Base-by-base conservation (phyloP, 2,888 invertebrate genomes). In the Drosophila quinaria region DNA sequence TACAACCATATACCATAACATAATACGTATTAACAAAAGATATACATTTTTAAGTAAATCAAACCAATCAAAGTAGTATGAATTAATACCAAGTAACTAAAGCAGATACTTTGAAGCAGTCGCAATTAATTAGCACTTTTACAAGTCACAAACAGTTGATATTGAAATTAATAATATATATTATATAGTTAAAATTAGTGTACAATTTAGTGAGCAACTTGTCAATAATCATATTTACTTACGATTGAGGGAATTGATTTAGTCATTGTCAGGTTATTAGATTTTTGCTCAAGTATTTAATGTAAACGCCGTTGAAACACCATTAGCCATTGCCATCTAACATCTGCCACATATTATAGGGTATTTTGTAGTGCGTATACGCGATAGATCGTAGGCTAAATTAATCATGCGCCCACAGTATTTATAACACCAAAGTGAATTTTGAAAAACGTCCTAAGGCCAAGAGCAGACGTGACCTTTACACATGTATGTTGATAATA, bases 341-440 rank as follows among this genome's bases (percentile, higher is more conserved):
- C 59, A 47, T 52, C 52, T 56, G 51, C 46, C 35, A 47, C 31
- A 67, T 31, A 51, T 49, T 64, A 17, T 70, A 65, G 58, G 35
- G 42, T 55, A 70, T 56, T 59, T 59, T 59, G n/a, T 61, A 74
- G 69, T 63, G 8, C n/a, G 59, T 49, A 60, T 50, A 44, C 41
- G 39, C 58, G 31, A 54, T 50, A 31, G 39, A 71, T 46, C 13
- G 11, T 62, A 67, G 67, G 59, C 13, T 47, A 41, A 29, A 25
- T 44, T 62, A 46, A 50, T 54, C 19, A 58, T 52, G 52, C 51
- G 69, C 37, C 35, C 54, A 42, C 59, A 74, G 64, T 83, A 87
- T 87, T 87, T 61, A 54, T 56, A 75, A 78, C 75, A 81, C 80
- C 85, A 85, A 87, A 84, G 78, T 84, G 87, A 81, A 84, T 71